Evolutionary conservation across 2,888 invertebrate species (phyloP).

Genomic region (Lydus trimaculatus): DNA sequence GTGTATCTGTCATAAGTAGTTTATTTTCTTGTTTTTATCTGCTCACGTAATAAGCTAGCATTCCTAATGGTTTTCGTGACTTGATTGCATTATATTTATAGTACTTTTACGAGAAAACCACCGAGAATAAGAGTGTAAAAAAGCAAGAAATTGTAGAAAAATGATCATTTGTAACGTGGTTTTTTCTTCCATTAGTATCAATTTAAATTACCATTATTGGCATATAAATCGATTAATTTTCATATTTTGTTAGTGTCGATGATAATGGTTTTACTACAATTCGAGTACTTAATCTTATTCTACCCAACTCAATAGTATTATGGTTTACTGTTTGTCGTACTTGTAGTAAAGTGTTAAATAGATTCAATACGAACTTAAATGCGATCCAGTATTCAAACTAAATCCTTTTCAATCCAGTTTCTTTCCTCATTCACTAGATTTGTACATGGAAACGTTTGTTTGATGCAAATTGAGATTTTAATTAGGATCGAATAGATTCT

Average conservation of each 20-base stretch:
- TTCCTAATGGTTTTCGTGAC: conserved; percentile 30
- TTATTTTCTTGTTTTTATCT: conserved; percentile 10
- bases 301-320: neutral
- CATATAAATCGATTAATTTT: neutral
- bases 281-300: neutral
- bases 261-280: neutral
- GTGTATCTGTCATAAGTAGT: neutral
- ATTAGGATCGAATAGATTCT: neutral
- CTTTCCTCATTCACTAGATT: neutral
- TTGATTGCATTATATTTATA: conserved; percentile 16
- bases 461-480: neutral
- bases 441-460: neutral
- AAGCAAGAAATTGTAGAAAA: neutral
- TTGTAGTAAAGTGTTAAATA: neutral
- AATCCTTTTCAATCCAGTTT: neutral
- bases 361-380: neutral
- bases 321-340: neutral
- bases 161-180: neutral
- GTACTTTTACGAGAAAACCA: neutral
- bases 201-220: neutral
- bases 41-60: conserved; percentile 16
- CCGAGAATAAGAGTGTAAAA: neutral
- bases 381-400: neutral
- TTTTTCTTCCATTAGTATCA: neutral
- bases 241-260: neutral